Evolutionary conservation across 2,888 invertebrate species (phyloP).

Genomic region (Keiferia lycopersicella): DNA sequence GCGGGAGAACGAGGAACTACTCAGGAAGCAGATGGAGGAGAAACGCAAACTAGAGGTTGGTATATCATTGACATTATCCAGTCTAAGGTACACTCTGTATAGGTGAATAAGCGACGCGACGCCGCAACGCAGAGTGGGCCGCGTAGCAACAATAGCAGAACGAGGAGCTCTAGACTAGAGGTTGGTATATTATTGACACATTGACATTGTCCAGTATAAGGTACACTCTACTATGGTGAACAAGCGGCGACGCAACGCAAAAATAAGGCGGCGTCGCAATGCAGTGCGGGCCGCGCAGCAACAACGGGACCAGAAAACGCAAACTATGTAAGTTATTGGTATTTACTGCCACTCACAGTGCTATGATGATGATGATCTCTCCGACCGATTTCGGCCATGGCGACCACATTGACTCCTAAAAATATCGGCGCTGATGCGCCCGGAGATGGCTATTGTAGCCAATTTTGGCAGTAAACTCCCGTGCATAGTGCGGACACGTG

Average conservation of each 20-base stretch:
- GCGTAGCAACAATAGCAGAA: constrained; percentile 61
- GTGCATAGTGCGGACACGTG: no score
- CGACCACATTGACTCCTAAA: no score
- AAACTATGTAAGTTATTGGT: no score
- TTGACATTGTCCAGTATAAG: background rate
- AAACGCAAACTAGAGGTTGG: constrained; percentile 39
- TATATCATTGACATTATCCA: background rate
- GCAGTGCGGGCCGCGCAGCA: constrained; percentile 57
- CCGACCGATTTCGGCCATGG: no score
- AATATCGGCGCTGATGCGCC: no score
- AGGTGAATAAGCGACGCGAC: constrained; percentile 96
- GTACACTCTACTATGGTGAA: no score
- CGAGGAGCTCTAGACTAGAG: constrained; percentile 57
- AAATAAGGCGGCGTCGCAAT: constrained; percentile 90
- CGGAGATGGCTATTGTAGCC: no score
- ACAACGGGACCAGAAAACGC: constrained; percentile 60
- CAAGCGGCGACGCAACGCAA: no score
- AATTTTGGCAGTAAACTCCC: no score
- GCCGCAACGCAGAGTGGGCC: constrained; percentile 74
- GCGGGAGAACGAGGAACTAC: constrained; percentile 68
- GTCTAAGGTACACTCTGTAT: constrained; percentile 84
- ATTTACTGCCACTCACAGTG: no score
- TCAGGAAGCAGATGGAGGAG: constrained; percentile 53
- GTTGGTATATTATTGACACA: constrained; percentile 28
- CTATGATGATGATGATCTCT: no score